Base-by-base conservation (phyloP, 2,888 invertebrate genomes). In the Polymixis lichenea region DNA sequence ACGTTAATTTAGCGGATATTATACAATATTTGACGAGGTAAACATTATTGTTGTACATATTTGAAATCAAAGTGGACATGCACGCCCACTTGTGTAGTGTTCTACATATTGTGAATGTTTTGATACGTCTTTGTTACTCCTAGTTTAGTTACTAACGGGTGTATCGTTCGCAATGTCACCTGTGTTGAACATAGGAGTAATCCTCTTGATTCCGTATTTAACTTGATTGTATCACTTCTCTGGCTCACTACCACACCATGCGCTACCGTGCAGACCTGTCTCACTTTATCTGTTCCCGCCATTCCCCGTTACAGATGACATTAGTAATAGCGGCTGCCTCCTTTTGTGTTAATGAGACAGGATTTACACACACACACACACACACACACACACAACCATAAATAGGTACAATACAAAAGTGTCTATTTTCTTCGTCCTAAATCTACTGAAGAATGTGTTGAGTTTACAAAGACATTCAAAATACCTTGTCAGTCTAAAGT, bases 61-160 rank as follows among this genome's bases (percentile, higher is more conserved):
- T 75, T 71, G 61, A 74, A 81, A 85, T 64, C 43, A 38, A 72
- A 69, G 32, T 82, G 68, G 82, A 73, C 73, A 75, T 58, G 62
- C 32, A 32, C 51, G 51, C n/a, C n/a, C n/a, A n/a, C n/a, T n/a
- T n/a, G n/a, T 43, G 28, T 13, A 55, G 60, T 69, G 71, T 62
- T 73, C 60, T 70, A 66, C 75, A 76, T 56, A 56, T 19, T 32
- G 56, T 68, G 38, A 53, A 65, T 56, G 25, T 82, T 73, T 32
- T 64, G 53, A 61, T 80, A 84, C 49, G 67, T 19, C 49, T 68
- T 68, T 49, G 53, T 55, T 68, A 17, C 28, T 72, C 25, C 25
- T 64, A 28, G 64, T 38, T 60, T 64, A 28, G 64, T 38, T 60
- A 28, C 17, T 53, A 60, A 51, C 43, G 32, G 25, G 28, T 60